A percentile compares a stretch with the other conserved stretches of the same genome.
Conservation (phyloP, 2,888 invertebrate genomes). For the Cheilosia impressa region DNA sequence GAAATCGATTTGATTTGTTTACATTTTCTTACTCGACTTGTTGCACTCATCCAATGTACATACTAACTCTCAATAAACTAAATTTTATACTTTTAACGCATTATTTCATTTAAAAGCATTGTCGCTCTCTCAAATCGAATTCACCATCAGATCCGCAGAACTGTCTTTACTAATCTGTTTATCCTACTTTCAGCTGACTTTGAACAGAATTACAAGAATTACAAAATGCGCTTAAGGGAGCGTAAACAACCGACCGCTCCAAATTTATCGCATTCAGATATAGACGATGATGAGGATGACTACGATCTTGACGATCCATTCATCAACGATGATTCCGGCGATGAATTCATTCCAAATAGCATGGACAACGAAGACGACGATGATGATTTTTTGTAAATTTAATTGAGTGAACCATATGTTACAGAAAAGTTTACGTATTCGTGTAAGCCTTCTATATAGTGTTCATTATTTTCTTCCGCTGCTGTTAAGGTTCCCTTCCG, state of each 20-base stretch:
- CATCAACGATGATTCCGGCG: constrained; percentile 32
- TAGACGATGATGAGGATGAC: constrained; percentile 30
- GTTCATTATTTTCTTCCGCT: no score
- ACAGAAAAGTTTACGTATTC: no score
- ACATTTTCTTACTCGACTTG: not conserved
- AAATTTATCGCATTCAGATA: constrained; percentile 11
- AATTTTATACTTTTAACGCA: not conserved
- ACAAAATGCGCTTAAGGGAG: constrained; percentile 42
- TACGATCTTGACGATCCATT: constrained; percentile 25
- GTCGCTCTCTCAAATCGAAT: constrained; percentile 45
- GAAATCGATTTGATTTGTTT: constrained; percentile 56
- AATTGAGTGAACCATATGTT: not conserved
- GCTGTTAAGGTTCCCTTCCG: no score
- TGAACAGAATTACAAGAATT: constrained; percentile 44
- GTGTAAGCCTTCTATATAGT: no score
- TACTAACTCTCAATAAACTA: constrained; percentile 43
- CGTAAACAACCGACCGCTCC: constrained; percentile 1
- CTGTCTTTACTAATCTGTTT: not conserved
- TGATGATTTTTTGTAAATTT: constrained; percentile 20
- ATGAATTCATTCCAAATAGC: constrained; percentile 39
- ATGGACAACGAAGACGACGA: constrained; percentile 16
- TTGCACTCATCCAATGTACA: not conserved
- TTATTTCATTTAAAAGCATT: constrained; percentile 4
- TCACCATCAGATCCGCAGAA: not conserved
- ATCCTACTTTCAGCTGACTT: constrained; percentile 53